Evolutionary conservation across 2,113 vertebrate species (phyloP).

Genomic region (Diadophis punctatus): DNA sequence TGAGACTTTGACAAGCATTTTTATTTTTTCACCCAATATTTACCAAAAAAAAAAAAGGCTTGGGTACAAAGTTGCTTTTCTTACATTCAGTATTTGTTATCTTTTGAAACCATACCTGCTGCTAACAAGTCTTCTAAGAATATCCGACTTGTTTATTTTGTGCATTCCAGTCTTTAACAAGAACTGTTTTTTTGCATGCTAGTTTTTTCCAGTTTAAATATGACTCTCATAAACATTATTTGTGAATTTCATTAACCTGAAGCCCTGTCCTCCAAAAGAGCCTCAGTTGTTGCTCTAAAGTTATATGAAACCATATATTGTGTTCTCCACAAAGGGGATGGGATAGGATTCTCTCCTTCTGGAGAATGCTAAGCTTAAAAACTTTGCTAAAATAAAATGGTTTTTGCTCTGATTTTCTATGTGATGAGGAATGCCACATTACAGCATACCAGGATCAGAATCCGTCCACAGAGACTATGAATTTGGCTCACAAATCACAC

Average conservation of each 20-base stretch:
- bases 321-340: neutral
- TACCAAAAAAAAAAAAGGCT: constrained; percentile 1
- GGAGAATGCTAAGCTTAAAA: neutral
- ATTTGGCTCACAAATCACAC: neutral
- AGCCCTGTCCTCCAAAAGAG: neutral
- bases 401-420: neutral
- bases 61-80: neutral
- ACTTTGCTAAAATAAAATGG: neutral
- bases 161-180: constrained; percentile 11
- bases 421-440: neutral
- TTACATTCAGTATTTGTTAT: constrained; percentile 54
- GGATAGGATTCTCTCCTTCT: neutral
- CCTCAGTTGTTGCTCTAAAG: neutral
- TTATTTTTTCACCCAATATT: constrained; percentile 49
- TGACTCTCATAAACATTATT: neutral
- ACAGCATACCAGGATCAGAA: neutral
- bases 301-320: neutral
- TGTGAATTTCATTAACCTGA: neutral
- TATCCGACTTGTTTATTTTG: constrained; percentile 25
- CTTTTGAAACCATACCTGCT: constrained; percentile 11
- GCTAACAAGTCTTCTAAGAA: constrained; percentile 15
- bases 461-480: neutral
- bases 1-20: constrained; percentile 40
- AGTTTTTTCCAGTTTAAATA: neutral
- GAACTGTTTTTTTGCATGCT: neutral